Conservation (phyloP, 2,797 vertebrate genomes). For the Cirrhinus mrigala region DNA sequence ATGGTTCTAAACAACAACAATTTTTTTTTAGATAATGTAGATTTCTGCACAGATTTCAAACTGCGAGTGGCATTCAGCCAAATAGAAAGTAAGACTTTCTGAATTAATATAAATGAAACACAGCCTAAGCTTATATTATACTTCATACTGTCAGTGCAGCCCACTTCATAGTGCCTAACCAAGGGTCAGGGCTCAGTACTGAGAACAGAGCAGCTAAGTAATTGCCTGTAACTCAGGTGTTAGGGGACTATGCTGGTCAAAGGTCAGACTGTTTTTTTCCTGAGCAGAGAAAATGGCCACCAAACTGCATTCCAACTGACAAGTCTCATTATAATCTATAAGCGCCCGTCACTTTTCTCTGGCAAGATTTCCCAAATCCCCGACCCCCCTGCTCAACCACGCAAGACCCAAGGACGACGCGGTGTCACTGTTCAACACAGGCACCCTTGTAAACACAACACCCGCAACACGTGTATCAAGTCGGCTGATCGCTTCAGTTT, state of each 20-base stretch:
- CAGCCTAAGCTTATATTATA: background rate
- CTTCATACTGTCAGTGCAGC: conserved; percentile 11
- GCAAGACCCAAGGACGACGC: conserved; percentile 1
- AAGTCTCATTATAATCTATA: conserved; percentile 77
- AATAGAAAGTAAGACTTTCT: background rate
- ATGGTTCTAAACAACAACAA: background rate
- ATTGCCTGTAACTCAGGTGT: conserved; percentile 73
- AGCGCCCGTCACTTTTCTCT: conserved; percentile 75
- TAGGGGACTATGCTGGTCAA: conserved; percentile 73
- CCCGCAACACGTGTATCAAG: conserved; percentile 70
- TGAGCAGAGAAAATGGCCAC: conserved; percentile 64
- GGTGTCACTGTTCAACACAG: conserved; percentile 83
- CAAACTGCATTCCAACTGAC: conserved; percentile 81
- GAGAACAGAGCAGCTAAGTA: conserved; percentile 62
- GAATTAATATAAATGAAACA: background rate
- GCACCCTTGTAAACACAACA: conserved; percentile 86
- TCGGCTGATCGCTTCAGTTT: conserved; percentile 80
- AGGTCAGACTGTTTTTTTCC: conserved; percentile 71
- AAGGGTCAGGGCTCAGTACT: conserved; percentile 52
- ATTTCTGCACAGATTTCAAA: background rate
- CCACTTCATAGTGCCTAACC: conserved; percentile 41
- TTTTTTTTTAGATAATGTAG: too few relatives aligned
- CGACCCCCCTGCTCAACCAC: conserved; percentile 18
- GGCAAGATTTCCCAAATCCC: conserved; percentile 48
- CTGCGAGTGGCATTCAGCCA: too few relatives aligned